phyloP scores from a whole-genome alignment of 2,888 invertebrate genomes.

The Drosophila silvestris region DNA sequence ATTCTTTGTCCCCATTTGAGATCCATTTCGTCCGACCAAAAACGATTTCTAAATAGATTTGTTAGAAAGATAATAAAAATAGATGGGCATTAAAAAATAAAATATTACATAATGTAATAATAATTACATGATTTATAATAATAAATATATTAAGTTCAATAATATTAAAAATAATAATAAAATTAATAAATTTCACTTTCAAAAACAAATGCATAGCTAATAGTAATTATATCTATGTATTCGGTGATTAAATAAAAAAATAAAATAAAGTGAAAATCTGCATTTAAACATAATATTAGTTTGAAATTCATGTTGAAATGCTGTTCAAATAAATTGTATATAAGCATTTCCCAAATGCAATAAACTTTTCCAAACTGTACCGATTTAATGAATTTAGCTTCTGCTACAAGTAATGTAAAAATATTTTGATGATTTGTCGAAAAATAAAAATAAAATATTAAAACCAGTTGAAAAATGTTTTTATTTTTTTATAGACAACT shows the following conservation, averaged over 20 bases:
- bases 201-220: background rate
- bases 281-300: background rate
- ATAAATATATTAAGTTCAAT: no score
- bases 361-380: background rate
- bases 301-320: background rate
- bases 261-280: no score
- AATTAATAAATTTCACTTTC: no score
- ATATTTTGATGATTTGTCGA: no score
- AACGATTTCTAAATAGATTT: background rate
- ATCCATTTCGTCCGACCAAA: no score
- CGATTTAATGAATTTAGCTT: background rate
- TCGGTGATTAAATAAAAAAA: background rate
- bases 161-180: no score
- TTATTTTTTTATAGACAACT: background rate
- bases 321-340: no score
- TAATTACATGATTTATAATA: background rate
- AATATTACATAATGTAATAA: background rate
- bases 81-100: background rate
- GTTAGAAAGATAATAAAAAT: background rate
- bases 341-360: background rate
- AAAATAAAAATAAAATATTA: no score
- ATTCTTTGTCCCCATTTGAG: no score
- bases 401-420: background rate
- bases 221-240: no score
- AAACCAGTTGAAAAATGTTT: constrained; percentile 1